Evolutionary conservation across 2,888 invertebrate genomes (phyloP).

Genomic region (Tachina grossa): DNA sequence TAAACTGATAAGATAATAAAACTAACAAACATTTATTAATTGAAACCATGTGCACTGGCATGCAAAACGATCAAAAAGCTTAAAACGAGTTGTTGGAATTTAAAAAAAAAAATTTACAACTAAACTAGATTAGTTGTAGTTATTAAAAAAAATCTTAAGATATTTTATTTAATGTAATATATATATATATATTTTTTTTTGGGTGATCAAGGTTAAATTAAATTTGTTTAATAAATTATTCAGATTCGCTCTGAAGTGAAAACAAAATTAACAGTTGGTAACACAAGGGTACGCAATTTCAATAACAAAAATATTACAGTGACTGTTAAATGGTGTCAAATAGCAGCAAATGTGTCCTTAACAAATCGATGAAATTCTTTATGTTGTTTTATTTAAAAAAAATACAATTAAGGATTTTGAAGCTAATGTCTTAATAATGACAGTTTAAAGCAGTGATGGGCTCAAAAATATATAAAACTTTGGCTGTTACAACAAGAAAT

Average conservation of each 20-base stretch:
- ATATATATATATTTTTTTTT: conserved; percentile 26
- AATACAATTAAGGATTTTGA: too few species aligned
- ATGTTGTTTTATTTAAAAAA: too few species aligned
- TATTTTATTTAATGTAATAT: background rate
- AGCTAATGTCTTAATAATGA: too few species aligned
- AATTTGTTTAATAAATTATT: background rate
- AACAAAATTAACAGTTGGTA: background rate
- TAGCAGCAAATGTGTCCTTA: too few species aligned
- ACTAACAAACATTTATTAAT: conserved; percentile 64
- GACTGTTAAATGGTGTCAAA: too few species aligned
- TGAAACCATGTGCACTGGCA: conserved; percentile 61
- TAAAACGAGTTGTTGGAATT: conserved; percentile 34
- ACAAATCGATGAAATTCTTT: too few species aligned
- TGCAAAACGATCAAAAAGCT: conserved; percentile 5
- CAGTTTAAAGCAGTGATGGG: too few species aligned
- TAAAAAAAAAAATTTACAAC: conserved; percentile 11
- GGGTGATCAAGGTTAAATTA: conserved; percentile 56
- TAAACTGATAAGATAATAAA: conserved; percentile 68
- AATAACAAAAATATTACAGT: too few species aligned
- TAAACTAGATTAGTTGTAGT: conserved; percentile 38
- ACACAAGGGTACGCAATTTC: too few species aligned
- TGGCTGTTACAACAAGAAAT: too few species aligned
- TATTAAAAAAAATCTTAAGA: background rate
- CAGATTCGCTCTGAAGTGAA: background rate
- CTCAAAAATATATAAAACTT: too few species aligned